Evolutionary conservation across 2,888 invertebrate genomes (phyloP).

Genomic region (Epinotia demarniana): DNA sequence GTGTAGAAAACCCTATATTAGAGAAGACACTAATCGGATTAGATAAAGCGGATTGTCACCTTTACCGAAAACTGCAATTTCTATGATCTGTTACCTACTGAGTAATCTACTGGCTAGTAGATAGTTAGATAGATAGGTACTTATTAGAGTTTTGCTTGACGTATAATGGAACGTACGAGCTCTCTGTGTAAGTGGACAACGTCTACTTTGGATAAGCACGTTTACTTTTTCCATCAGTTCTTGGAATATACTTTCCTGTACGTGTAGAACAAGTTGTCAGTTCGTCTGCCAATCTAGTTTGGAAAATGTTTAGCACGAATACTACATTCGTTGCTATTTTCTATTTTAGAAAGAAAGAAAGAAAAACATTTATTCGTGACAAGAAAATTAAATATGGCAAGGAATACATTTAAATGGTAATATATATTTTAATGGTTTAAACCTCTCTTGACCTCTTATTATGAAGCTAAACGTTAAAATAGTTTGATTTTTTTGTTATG

Average conservation of each 20-base stretch:
- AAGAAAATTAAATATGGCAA: no score
- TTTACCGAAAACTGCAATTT: not conserved
- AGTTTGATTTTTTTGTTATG: not conserved
- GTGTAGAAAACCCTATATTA: not conserved
- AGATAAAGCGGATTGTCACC: not conserved
- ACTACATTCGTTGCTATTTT: not conserved
- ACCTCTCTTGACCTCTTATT: no score
- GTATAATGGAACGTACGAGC: not conserved
- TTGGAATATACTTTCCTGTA: conserved; percentile 18
- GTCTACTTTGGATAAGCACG: not conserved
- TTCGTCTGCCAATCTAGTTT: not conserved
- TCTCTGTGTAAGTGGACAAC: not conserved
- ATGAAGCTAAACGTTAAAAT: not conserved
- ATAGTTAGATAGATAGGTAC: not conserved
- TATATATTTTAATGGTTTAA: not conserved
- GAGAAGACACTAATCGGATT: no score
- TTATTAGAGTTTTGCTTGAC: conserved; percentile 3
- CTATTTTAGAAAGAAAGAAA: no score
- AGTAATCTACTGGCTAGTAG: no score
- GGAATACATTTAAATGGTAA: no score
- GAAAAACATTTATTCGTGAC: no score
- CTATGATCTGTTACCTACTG: not conserved
- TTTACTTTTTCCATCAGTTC: conserved; percentile 12
- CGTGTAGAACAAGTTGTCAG: conserved; percentile 9
- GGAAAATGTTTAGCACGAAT: not conserved